Evolutionary conservation across 2,797 vertebrate genomes (phyloP).

Genomic region (Lophotriccus pileatus): DNA sequence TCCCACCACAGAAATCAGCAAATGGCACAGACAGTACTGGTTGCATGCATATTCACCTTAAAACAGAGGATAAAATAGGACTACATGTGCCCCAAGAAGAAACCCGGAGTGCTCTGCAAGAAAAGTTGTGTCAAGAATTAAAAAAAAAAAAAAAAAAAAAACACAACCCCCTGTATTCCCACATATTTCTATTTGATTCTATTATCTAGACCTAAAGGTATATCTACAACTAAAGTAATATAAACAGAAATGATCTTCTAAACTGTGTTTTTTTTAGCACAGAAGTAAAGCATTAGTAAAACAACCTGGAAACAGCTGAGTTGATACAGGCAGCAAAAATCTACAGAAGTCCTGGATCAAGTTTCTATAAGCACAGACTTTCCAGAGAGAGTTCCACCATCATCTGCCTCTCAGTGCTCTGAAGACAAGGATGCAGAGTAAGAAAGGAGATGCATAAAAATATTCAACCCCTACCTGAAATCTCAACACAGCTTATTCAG

Average conservation of each 20-base stretch:
- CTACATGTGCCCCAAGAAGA: background rate
- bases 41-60: background rate
- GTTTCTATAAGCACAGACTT: background rate
- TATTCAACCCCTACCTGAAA: background rate
- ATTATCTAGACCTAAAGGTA: background rate
- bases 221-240: background rate
- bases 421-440: background rate
- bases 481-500: rapidly evolving
- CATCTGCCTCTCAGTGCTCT: background rate
- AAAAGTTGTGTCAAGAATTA: background rate
- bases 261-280: background rate
- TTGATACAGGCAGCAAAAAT: background rate
- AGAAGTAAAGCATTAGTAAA: background rate
- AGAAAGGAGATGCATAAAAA: background rate
- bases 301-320: background rate
- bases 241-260: background rate
- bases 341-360: background rate
- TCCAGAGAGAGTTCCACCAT: background rate
- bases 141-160: background rate
- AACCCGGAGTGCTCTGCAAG: background rate
- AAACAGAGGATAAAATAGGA: background rate
- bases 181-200: background rate
- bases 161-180: background rate
- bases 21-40: background rate
- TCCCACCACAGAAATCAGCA: background rate